phyloP scores from a whole-genome alignment of 2,797 vertebrate genomes.

The Oophaga sylvatica region DNA sequence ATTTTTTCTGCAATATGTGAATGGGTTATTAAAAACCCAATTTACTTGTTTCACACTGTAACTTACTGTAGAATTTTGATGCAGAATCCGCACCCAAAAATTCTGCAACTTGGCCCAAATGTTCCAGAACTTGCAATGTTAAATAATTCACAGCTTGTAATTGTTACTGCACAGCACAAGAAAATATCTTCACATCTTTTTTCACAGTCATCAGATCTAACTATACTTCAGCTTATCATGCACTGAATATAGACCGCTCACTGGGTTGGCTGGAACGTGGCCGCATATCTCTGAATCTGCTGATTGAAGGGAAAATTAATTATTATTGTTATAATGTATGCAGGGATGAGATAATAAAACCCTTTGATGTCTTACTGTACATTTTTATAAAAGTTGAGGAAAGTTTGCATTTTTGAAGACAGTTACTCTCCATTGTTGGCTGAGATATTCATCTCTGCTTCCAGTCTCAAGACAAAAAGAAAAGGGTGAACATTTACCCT shows the following conservation, averaged over 20 bases:
- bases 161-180: not conserved
- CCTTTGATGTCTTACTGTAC: constrained; percentile 5
- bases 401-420: not conserved
- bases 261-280: not conserved
- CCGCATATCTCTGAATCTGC: constrained; percentile 38
- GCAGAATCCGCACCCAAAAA: too few species aligned
- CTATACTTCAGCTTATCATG: not conserved
- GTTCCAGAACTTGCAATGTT: not conserved
- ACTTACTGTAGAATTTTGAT: too few species aligned
- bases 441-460: not conserved
- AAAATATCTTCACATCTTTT: not conserved
- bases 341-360: constrained; percentile 31
- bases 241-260: constrained; percentile 5
- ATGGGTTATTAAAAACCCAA: too few species aligned
- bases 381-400: not conserved
- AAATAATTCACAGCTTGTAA: not conserved
- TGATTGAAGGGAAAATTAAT: constrained; percentile 35
- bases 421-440: not conserved
- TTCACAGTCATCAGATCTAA: constrained; percentile 12
- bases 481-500: not conserved
- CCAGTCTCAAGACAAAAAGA: not conserved
- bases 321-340: constrained; percentile 37
- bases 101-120: too few species aligned
- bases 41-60: too few species aligned
- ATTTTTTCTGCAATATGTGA: too few species aligned